Evolutionary conservation across 2,888 invertebrate genomes (phyloP).

Genomic region (Griposia aprilina): DNA sequence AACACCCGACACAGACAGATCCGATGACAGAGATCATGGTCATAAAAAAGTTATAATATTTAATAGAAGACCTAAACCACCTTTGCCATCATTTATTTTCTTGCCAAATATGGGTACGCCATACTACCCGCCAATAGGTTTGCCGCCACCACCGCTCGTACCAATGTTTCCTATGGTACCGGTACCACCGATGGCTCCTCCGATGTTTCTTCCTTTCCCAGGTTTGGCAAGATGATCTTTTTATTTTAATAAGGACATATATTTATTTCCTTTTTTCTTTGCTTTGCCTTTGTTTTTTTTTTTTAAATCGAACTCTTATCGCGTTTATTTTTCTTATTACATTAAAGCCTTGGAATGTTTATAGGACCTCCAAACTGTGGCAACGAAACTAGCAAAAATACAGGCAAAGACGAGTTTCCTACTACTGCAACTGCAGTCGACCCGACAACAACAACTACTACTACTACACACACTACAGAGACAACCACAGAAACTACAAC

Average conservation of each 20-base stretch:
- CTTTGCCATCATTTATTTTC: constrained; percentile 86
- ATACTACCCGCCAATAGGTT: constrained; percentile 84
- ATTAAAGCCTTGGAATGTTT: constrained; percentile 2
- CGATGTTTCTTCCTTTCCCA: constrained; percentile 68
- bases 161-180: constrained; percentile 87
- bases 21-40: constrained; percentile 75
- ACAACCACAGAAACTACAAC: not conserved
- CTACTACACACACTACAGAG: too few relatives aligned
- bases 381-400: not conserved
- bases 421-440: constrained; percentile 1
- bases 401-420: not conserved
- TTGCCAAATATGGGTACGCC: constrained; percentile 84
- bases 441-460: not conserved
- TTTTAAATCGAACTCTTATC: not conserved
- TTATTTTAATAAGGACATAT: not conserved
- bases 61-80: constrained; percentile 82
- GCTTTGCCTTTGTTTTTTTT: not conserved
- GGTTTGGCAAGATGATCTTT: constrained; percentile 64
- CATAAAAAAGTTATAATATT: constrained; percentile 84
- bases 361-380: constrained; percentile 26
- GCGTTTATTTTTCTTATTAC: not conserved
- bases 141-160: constrained; percentile 80
- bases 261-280: not conserved
- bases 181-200: constrained; percentile 72
- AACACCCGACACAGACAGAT: not conserved